Conservation (phyloP, 2,888 invertebrate species). For the Bruchidius siliquastri region DNA sequence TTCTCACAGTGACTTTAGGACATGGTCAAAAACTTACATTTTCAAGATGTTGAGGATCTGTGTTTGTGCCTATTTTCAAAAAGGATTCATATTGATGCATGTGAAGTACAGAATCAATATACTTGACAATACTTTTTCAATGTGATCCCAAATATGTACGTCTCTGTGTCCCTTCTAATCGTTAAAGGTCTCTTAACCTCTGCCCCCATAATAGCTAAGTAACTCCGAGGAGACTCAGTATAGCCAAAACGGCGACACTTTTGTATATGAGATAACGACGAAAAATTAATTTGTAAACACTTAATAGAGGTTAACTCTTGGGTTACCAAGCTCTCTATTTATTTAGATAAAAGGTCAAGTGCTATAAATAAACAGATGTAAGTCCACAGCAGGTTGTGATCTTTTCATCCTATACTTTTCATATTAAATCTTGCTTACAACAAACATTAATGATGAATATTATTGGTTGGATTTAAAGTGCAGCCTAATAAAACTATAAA, state of each 20-base stretch:
- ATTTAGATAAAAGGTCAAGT: background rate
- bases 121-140: too few relatives aligned
- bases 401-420: background rate
- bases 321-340: background rate
- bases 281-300: background rate
- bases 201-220: background rate
- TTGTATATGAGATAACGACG: background rate
- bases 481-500: too few relatives aligned
- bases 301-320: background rate
- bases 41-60: too few relatives aligned
- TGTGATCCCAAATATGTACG: too few relatives aligned
- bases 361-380: background rate
- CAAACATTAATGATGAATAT: too few relatives aligned
- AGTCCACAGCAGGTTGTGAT: background rate
- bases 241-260: background rate
- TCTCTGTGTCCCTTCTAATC: too few relatives aligned
- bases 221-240: background rate
- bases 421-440: background rate
- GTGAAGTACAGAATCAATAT: too few relatives aligned
- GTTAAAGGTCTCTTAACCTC: background rate
- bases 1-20: too few relatives aligned
- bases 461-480: too few relatives aligned
- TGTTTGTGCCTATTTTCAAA: too few relatives aligned
- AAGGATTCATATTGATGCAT: too few relatives aligned
- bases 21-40: too few relatives aligned